A percentile compares a stretch with the other conserved stretches of the same genome.
These are phyloP conservation scores for Procambarus virginalis DNA, from an alignment of 1,140 invertebrate species.

Conservation along the genomic window DNA sequence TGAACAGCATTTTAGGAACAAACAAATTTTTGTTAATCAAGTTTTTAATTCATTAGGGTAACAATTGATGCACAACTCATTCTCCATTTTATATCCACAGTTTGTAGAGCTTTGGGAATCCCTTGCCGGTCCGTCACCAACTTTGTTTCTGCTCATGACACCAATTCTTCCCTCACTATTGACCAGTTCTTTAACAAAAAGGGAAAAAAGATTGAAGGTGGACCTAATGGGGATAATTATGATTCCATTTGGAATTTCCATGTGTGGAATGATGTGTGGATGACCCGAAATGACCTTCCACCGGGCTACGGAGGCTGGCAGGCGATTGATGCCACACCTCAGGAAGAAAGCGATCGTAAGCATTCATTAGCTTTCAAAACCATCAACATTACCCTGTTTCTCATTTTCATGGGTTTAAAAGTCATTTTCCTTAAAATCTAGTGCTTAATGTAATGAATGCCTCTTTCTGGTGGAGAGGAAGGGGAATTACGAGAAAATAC, in stretches of 20 bases:
- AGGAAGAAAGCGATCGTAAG: conserved; percentile 81
- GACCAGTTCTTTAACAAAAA: conserved; percentile 75
- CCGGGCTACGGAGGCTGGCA: conserved; percentile 91
- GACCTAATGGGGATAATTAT: conserved; percentile 70
- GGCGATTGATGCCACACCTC: conserved; percentile 93
- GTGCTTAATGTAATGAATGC: too few relatives aligned
- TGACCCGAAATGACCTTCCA: conserved; percentile 84
- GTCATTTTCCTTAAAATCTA: too few relatives aligned
- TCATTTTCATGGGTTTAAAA: too few relatives aligned
- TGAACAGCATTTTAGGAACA: too few relatives aligned
- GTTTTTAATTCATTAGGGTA: too few relatives aligned
- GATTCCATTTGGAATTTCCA: conserved; percentile 87
- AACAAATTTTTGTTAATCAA: too few relatives aligned
- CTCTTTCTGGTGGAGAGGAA: too few relatives aligned
- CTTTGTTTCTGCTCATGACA: conserved; percentile 77
- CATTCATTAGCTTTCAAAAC: too few relatives aligned
- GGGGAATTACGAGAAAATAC: conserved; percentile 1
- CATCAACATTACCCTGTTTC: too few relatives aligned
- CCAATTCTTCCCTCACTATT: conserved; percentile 75
- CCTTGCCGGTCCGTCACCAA: conserved; percentile 77
- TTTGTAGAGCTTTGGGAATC: conserved; percentile 70
- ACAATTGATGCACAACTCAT: too few relatives aligned
- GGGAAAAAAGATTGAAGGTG: conserved; percentile 72
- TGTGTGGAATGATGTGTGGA: conserved; percentile 90
- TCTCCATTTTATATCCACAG: background rate